Evolutionary conservation across 2,113 vertebrate genomes (phyloP).

Genomic region (Suricata suricatta): DNA sequence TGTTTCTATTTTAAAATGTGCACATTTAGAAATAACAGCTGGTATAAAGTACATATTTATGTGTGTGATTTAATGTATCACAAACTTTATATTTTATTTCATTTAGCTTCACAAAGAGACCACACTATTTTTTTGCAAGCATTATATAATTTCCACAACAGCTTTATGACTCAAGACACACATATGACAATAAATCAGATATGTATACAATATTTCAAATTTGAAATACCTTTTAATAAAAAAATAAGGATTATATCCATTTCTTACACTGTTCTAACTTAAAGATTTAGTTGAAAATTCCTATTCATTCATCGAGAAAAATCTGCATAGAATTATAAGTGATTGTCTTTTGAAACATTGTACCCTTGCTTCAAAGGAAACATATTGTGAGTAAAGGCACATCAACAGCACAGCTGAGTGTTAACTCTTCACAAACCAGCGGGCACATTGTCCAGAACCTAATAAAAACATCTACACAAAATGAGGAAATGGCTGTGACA

Average conservation of each 20-base stretch:
- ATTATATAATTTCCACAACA: slow-evolving; percentile 76
- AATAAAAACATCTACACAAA: slow-evolving; percentile 87
- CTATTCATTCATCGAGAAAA: slow-evolving; percentile 71
- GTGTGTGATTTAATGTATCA: slow-evolving; percentile 86
- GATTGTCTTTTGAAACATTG: slow-evolving; percentile 57
- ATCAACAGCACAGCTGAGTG: slow-evolving; percentile 77
- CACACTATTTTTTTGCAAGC: slow-evolving; percentile 77
- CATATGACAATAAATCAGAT: slow-evolving; percentile 77
- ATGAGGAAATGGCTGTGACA: slow-evolving; percentile 87
- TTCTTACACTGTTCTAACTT: slow-evolving; percentile 70
- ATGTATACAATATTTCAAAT: slow-evolving; percentile 76
- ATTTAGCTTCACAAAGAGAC: slow-evolving; percentile 81
- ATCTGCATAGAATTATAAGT: slow-evolving; percentile 64
- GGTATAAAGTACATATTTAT: slow-evolving; percentile 87
- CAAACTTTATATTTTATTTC: slow-evolving; percentile 85
- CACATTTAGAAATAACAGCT: slow-evolving; percentile 84
- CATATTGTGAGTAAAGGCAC: slow-evolving; percentile 67
- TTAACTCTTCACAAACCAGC: slow-evolving; percentile 80
- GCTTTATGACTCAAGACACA: slow-evolving; percentile 77
- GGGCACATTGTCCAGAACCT: slow-evolving; percentile 81
- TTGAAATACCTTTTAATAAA: slow-evolving; percentile 74
- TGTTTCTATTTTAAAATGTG: slow-evolving; percentile 83
- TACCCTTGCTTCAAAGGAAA: slow-evolving; percentile 81
- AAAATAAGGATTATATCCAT: slow-evolving; percentile 67
- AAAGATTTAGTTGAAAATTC: slow-evolving; percentile 54